Base-by-base conservation (phyloP, 1,140 invertebrate genomes). In the Halictus rubicundus region DNA sequence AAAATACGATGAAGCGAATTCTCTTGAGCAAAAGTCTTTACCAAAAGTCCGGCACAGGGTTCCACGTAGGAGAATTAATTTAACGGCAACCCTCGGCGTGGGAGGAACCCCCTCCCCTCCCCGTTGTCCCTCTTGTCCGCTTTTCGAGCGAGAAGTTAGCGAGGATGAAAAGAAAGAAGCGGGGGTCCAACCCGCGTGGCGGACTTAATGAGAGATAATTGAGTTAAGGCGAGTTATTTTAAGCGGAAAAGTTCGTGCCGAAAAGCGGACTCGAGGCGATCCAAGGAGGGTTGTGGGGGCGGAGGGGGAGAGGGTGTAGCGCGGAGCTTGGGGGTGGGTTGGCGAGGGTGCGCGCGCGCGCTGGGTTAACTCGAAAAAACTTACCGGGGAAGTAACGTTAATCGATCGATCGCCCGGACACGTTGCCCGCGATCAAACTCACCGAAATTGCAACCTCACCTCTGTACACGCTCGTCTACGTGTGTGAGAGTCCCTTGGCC, bases 121-220 rank as follows among this genome's bases (percentile, higher is more conserved):
- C n/a, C 6, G 73, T 32, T 21, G 42, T 14, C 14, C 16, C 3
- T 52, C 12, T 52, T 16, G 49, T 52, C 49, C 49, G 49, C 16
- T 52, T 52, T 46, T 46, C 49, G 16, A 57, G 49, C 60, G 68
- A 63, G 68, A 82, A 79, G 76, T 79, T 79, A 69, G 65, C n/a
- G 25, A 16, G 39, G 64, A 78, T 61, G 72, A 78, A 85, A 86
- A 82, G 78, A 85, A 84, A 21, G 54, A 21, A n/a, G 72, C 54
- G 61, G 78, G 70, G 49, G 14, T 21, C 49, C 49, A 52, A 21
- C 49, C 66, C 59, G 37, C 52, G 37, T 19, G 77, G 81, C 69
- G 54, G 76, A 86, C 76, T 86, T 87, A 87, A 86, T 81, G 85
- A 86, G 81, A 86, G 86, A 86, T 83, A 87, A 87, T 87, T 81